Conservation (phyloP, 2,888 invertebrate species). For the Heliconius ethilla region DNA sequence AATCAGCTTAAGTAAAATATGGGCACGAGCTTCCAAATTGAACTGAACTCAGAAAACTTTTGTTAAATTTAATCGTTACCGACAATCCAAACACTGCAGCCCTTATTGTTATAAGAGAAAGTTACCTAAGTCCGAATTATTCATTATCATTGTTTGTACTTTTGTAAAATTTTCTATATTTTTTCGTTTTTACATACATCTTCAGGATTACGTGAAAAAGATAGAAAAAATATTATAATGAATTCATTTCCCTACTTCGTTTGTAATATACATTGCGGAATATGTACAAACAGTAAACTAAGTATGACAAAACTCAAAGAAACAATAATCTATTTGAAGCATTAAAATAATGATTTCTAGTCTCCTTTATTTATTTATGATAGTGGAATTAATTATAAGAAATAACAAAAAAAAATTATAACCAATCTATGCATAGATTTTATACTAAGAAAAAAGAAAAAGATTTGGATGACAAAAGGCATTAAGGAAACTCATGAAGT, state of each 20-base stretch:
- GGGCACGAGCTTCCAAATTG: not conserved
- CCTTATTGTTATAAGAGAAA: slow-evolving; percentile 19
- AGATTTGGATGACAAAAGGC: not conserved
- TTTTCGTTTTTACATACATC: not conserved
- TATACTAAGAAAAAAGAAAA: not conserved
- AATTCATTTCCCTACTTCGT: not conserved
- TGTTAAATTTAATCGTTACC: not conserved
- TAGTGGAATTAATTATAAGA: not conserved
- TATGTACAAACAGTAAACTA: not conserved
- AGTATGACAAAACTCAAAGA: too few species aligned
- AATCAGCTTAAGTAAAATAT: slow-evolving; percentile 11
- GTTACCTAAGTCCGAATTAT: slow-evolving; percentile 10
- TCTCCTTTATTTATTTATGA: not conserved
- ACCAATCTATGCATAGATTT: not conserved
- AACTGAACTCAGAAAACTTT: slow-evolving; percentile 19
- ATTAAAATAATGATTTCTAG: not conserved
- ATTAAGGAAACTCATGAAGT: slow-evolving; percentile 10
- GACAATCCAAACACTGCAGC: slow-evolving; percentile 12
- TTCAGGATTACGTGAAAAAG: not conserved
- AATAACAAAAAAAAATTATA: not conserved
- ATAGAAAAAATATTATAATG: not conserved
- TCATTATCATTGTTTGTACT: slow-evolving; percentile 6
- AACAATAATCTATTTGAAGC: too few species aligned
- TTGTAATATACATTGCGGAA: not conserved
- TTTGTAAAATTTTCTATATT: not conserved